Percentiles rank a stretch among this genome's conserved stretches.
Evolutionary conservation across 1,140 invertebrate genomes (phyloP).

Genomic region (Trichonephila clavata): DNA sequence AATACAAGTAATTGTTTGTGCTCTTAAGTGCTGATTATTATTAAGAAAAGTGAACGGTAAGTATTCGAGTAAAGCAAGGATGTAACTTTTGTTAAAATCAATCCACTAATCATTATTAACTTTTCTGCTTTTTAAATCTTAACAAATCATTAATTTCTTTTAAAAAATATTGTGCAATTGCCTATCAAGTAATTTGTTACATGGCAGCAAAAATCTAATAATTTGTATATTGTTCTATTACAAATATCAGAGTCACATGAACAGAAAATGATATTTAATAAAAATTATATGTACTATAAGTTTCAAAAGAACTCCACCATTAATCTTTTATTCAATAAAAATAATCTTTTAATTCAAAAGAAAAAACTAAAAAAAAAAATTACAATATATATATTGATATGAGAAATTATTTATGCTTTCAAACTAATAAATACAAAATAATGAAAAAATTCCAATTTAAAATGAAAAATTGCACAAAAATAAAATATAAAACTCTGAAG

Average conservation of each 20-base stretch:
- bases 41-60: not conserved
- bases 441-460: not conserved
- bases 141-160: not conserved
- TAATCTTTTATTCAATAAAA: not conserved
- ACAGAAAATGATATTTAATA: not conserved
- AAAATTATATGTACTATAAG: too few relatives aligned
- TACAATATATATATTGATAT: too few relatives aligned
- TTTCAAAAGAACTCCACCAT: not conserved
- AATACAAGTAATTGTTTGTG: not conserved
- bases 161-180: not conserved
- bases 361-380: not conserved
- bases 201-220: not conserved
- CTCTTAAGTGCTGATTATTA: not conserved
- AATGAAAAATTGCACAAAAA: not conserved
- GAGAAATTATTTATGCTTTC: too few relatives aligned
- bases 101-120: not conserved
- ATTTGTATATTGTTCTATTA: not conserved
- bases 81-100: not conserved
- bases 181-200: not conserved
- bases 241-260: not conserved
- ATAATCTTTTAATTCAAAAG: not conserved
- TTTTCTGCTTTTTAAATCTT: not conserved
- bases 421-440: too few relatives aligned
- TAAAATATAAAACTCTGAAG: not conserved
- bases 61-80: not conserved